Base-by-base conservation (phyloP, 2,888 invertebrate species). In the Apotomis capreana region DNA sequence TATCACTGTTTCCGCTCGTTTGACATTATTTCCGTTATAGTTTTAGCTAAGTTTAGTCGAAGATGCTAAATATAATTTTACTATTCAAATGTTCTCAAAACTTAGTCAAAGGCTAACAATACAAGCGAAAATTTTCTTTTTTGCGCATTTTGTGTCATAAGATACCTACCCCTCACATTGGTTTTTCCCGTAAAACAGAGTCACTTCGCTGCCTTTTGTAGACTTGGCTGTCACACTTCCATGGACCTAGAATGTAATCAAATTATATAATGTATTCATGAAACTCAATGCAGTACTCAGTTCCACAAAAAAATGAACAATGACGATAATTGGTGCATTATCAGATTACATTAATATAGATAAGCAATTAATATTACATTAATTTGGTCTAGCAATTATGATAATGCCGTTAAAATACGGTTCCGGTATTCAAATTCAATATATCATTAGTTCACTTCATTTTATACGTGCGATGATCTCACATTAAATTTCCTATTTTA, bases 331-430 rank as follows among this genome's bases (percentile, higher is more conserved):
- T n/a, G 5, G 5, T 26, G 4, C 51, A 6, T 62, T 51, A 62
- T 51, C 13, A 37, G 51, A 52, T 52, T 59, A 63, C 52, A 63
- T 52, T 63, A 52, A 63, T 63, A 37, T 63, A 52, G 13, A 63
- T 37, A n/a, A 51, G 52, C 63, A 10, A 63, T 63, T 63, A 63
- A 37, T 52, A 52, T 63, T 15, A 52, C 9, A 52, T 63, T 52
- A n/a, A 63, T 63, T 63, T 36, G 52, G 26, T 9, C 26, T 49
- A 37, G 51, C 62, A 62, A 62, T 62, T 51, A 62, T 51, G 26
- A 5, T 52, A 52, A 40, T 59, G 1, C 5, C 52, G 63, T 37
- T 37, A 52, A 40, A 26, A 52, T 52, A 9, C 13, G 13, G 5
- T 49, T 6, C 12, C 61, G 13, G 52, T 63, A 40, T 52, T 52